Base-by-base conservation (phyloP, 2,888 invertebrate genomes). In the Epinotia brunnichana region DNA sequence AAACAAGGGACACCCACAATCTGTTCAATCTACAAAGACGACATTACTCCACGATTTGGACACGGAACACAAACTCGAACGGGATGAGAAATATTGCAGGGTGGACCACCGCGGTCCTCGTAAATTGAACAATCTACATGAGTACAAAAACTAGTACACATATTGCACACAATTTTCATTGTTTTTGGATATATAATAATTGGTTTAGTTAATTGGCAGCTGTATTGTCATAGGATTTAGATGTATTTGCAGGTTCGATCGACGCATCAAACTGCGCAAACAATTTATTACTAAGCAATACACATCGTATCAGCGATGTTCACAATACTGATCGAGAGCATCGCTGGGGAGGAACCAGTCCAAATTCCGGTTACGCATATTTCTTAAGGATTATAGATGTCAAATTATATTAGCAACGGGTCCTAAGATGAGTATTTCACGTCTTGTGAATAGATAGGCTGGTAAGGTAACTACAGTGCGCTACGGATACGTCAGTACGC, bases 401-500 rank as follows among this genome's bases (percentile, higher is more conserved):
- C n/a, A 13, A 15, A 48, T 48, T 48, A 48, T 48, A 48, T 48
- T 5, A n/a, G 7, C n/a, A n/a, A n/a, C 48, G 7, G 48, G 48
- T n/a, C n/a, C n/a, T n/a, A 7, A 48, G 15, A 48, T 15, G 13
- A 44, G 44, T 15, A 44, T 44, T 15, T 48, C n/a, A 48, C 48
- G 48, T 7, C n/a, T 48, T 48, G 48, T 48, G 48, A 48, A 48
- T 13, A 48, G 48, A n/a, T 48, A 48, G 48, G 48, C 48, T 48
- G 48, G 48, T 48, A n/a, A 48, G n/a, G 15, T 60, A 41, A 39
- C 48, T 51, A 24, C 44, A n/a, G 39, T 39, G 54, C 63, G 53
- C 66, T 66, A 41, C 56, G 66, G 66, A 69, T 60, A 61, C 17
- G 69, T 61, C 69, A 60, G 60, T 17, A 10, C 2, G n/a, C 39